Percentiles rank a stretch among this genome's conserved stretches.
Evolutionary conservation across 2,113 vertebrate species (phyloP).

Genomic region (Neofelis nebulosa): DNA sequence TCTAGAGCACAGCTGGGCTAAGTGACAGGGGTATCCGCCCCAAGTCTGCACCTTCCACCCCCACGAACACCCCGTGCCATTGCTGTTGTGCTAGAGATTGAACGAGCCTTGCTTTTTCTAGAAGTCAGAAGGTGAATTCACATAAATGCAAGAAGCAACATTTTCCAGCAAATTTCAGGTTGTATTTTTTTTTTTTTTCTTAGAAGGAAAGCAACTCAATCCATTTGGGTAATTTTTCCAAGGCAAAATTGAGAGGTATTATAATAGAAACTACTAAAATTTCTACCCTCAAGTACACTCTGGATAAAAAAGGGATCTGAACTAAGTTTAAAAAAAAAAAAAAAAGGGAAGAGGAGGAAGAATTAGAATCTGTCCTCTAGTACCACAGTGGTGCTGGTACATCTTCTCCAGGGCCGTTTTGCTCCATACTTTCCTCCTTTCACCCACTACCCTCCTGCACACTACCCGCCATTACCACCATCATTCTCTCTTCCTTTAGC

Average conservation of each 20-base stretch:
- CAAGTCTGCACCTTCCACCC: neutral
- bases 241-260: neutral
- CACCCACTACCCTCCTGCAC: neutral
- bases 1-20: neutral
- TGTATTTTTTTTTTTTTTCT: neutral
- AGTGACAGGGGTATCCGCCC: rapidly evolving
- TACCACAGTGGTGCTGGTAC: rapidly evolving
- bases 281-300: neutral
- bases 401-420: neutral
- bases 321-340: neutral
- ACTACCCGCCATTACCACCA: neutral
- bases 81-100: neutral
- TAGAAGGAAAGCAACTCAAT: neutral
- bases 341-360: neutral
- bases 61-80: neutral
- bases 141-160: neutral
- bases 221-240: neutral
- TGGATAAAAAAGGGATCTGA: neutral
- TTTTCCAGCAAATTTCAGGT: neutral
- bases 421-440: neutral
- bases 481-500: neutral
- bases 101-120: neutral
- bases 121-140: neutral
- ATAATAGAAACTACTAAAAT: neutral
- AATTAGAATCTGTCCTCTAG: neutral